Evolutionary conservation across 2,797 vertebrate genomes (phyloP).

Genomic region (Enteromius anoplus): DNA sequence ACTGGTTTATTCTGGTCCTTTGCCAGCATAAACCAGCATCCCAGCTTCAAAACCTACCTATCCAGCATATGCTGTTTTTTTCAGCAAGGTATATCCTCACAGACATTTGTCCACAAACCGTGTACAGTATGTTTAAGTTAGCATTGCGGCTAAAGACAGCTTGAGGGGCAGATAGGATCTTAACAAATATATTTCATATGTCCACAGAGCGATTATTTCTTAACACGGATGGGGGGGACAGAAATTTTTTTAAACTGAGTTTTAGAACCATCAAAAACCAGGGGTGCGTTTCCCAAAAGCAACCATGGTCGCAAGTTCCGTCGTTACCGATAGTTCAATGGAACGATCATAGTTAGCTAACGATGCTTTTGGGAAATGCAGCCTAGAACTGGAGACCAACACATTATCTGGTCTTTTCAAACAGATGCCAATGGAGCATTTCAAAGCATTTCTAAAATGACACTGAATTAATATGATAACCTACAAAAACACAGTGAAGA

Average conservation of each 20-base stretch:
- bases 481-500: background rate
- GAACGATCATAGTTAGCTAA: too few species aligned
- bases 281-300: too few species aligned
- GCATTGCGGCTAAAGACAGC: background rate
- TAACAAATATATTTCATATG: background rate
- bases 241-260: background rate
- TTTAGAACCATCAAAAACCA: background rate
- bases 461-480: slow-evolving; percentile 31
- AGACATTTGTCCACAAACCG: background rate
- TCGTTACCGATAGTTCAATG: too few species aligned
- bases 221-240: background rate
- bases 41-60: too few species aligned
- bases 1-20: too few species aligned
- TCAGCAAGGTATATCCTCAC: background rate
- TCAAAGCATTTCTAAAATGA: slow-evolving; percentile 18
- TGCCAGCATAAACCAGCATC: too few species aligned
- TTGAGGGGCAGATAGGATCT: background rate
- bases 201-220: background rate
- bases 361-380: too few species aligned
- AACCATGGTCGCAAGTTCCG: too few species aligned
- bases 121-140: background rate
- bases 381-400: background rate
- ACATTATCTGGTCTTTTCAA: slow-evolving; percentile 1
- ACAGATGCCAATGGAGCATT: slow-evolving; percentile 4
- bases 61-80: too few species aligned